These are phyloP conservation scores for Drosophila falleni DNA, from an alignment of 2,888 invertebrate species.

Conservation along the genomic window DNA sequence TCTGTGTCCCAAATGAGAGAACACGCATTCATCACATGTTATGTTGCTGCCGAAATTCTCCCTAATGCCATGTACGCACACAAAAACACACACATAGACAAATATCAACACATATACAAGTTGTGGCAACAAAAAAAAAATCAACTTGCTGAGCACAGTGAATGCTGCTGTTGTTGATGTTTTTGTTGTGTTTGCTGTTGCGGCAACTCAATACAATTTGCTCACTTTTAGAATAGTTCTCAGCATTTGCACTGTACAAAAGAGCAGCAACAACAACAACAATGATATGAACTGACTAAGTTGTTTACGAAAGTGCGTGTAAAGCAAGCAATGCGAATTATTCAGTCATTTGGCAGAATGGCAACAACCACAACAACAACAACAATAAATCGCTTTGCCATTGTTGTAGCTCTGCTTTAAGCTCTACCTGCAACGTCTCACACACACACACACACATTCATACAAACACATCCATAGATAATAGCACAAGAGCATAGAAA, in stretches of 20 bases:
- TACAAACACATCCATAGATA: constrained; percentile 29
- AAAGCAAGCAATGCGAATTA: constrained; percentile 68
- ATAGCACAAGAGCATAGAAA: constrained; percentile 60
- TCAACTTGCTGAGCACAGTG: constrained; percentile 9
- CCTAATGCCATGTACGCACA: constrained; percentile 35
- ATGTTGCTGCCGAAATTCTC: constrained; percentile 44
- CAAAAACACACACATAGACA: constrained; percentile 23
- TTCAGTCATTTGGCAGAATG: constrained; percentile 65
- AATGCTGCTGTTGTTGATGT: constrained; percentile 32
- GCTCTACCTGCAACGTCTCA: constrained; percentile 74
- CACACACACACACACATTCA: constrained; percentile 17
- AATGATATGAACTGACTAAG: constrained; percentile 56
- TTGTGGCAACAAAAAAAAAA: neutral
- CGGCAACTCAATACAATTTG: constrained; percentile 56
- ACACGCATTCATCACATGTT: constrained; percentile 76
- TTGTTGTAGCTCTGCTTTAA: constrained; percentile 44
- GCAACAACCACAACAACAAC: constrained; percentile 46
- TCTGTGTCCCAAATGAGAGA: constrained; percentile 22
- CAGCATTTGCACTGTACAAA: constrained; percentile 68
- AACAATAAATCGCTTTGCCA: constrained; percentile 21
- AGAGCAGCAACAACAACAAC: constrained; percentile 45
- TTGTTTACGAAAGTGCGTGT: constrained; percentile 82
- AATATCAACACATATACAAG: constrained; percentile 11
- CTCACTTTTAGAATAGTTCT: constrained; percentile 57
- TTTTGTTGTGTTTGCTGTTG: constrained; percentile 33